Conservation (phyloP, 1,140 invertebrate species). For the Hyphantria cunea region DNA sequence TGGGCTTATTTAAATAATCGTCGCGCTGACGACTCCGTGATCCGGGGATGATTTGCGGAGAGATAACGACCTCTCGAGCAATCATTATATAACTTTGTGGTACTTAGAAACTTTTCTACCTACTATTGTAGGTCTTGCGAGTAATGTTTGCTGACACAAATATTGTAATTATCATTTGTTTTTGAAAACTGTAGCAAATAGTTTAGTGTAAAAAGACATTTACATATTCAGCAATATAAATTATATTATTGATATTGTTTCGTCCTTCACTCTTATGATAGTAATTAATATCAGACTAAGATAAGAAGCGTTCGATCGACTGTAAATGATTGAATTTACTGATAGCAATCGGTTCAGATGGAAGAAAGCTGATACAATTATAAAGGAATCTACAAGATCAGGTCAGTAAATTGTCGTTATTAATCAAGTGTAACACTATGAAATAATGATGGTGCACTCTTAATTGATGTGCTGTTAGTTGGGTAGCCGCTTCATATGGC, state of each 20-base stretch:
- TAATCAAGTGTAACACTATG: constrained; percentile 46
- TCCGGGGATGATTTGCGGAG: constrained; percentile 34
- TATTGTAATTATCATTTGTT: constrained; percentile 3
- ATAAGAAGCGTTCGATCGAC: constrained; percentile 29
- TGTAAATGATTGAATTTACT: constrained; percentile 32
- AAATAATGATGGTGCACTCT: constrained; percentile 18
- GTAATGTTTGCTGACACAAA: constrained; percentile 16
- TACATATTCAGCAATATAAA: constrained; percentile 8
- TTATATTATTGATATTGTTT: constrained; percentile 22
- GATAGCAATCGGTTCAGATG: constrained; percentile 46
- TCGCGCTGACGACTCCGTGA: constrained; percentile 32
- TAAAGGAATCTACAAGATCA: constrained; percentile 59
- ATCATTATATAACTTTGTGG: constrained; percentile 11
- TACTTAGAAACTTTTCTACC: constrained; percentile 20
- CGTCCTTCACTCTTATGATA: constrained; percentile 21
- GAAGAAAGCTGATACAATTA: constrained; percentile 64
- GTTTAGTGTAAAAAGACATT: constrained; percentile 5
- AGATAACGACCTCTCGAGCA: constrained; percentile 16
- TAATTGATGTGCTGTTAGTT: constrained; percentile 10
- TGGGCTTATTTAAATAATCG: constrained; percentile 65
- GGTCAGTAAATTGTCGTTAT: constrained; percentile 56
- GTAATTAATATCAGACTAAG: constrained; percentile 34
- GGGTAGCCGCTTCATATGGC: constrained; percentile 17
- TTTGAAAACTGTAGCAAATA: constrained; percentile 4
- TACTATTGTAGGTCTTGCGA: constrained; percentile 12